These are phyloP conservation scores for Oriolus oriolus DNA, from an alignment of 2,113 vertebrate species.

Conservation along the genomic window DNA sequence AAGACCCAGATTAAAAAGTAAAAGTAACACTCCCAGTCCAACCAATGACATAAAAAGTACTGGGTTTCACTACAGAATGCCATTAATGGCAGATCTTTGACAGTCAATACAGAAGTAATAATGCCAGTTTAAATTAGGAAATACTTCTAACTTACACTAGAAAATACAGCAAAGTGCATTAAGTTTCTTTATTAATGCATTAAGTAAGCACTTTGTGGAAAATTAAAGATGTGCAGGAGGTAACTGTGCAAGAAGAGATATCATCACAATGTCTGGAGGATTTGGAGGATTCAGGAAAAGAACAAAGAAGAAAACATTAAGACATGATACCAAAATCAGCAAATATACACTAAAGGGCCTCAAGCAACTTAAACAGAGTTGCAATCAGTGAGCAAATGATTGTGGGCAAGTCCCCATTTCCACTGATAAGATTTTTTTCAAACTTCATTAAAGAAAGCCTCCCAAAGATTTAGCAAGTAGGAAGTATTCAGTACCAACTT, in stretches of 20 bases:
- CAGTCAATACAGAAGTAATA: background rate
- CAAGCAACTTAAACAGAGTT: background rate
- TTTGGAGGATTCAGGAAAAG: background rate
- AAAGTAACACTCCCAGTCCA: background rate
- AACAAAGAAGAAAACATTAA: background rate
- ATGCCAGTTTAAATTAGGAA: background rate
- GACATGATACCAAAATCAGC: background rate
- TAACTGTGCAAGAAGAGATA: background rate
- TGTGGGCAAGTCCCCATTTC: background rate
- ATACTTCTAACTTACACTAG: background rate
- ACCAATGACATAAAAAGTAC: background rate
- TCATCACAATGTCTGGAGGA: background rate
- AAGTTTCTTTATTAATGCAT: background rate
- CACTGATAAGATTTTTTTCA: background rate
- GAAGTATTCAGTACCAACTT: background rate
- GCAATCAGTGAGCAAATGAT: background rate
- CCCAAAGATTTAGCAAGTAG: background rate
- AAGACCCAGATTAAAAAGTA: background rate
- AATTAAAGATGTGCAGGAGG: background rate
- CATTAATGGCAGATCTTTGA: background rate
- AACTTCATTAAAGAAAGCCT: background rate
- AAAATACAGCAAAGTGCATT: background rate
- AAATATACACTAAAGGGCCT: accelerated
- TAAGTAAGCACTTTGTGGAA: background rate
- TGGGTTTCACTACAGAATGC: background rate